phyloP scores from a whole-genome alignment of 2,888 invertebrate species.

The Odontocerum albicorne region DNA sequence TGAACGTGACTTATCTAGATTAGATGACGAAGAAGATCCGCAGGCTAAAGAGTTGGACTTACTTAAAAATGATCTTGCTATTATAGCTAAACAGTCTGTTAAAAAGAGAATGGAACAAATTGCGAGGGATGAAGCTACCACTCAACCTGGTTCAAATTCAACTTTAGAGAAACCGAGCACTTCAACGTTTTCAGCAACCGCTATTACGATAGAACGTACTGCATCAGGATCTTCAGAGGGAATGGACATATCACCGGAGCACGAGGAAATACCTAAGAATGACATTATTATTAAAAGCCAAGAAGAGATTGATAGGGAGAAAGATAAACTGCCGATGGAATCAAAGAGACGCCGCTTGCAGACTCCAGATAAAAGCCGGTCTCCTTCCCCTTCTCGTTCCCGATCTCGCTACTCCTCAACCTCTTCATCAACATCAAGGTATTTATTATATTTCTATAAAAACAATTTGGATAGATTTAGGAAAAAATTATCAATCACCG shows the following conservation, averaged over 20 bases:
- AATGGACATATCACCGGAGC: slow-evolving; percentile 35
- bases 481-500: no score
- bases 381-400: slow-evolving; percentile 45
- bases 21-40: slow-evolving; percentile 63
- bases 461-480: no score
- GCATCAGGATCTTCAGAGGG: slow-evolving; percentile 32
- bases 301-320: slow-evolving; percentile 43
- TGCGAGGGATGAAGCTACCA: slow-evolving; percentile 37
- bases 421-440: slow-evolving; percentile 33
- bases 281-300: slow-evolving; percentile 41
- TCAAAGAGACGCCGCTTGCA: slow-evolving; percentile 44
- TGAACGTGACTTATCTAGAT: slow-evolving; percentile 56
- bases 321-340: slow-evolving; percentile 38
- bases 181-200: slow-evolving; percentile 11
- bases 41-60: slow-evolving; percentile 66
- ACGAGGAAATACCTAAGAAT: slow-evolving; percentile 25
- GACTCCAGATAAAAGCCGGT: slow-evolving; percentile 41
- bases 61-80: slow-evolving; percentile 65
- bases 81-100: slow-evolving; percentile 71
- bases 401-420: slow-evolving; percentile 44
- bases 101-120: slow-evolving; percentile 53
- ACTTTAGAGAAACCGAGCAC: slow-evolving; percentile 19
- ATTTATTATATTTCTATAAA: not conserved
- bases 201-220: slow-evolving; percentile 12
- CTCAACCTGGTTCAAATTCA: slow-evolving; percentile 1